Base-by-base conservation (phyloP, 2,888 invertebrate species). In the Macrophya annulata region DNA sequence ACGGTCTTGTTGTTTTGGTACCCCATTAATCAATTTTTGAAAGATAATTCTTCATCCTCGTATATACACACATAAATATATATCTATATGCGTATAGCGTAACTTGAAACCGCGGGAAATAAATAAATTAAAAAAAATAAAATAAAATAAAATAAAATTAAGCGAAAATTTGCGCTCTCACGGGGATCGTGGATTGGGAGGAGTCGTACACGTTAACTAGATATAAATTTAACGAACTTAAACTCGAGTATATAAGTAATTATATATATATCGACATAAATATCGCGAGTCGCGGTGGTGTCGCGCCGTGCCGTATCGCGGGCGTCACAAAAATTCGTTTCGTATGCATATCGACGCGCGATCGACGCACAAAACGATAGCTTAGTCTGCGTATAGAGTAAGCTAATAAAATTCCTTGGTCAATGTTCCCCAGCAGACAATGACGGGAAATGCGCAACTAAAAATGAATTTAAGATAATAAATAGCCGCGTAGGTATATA, bases 381-480 rank as follows among this genome's bases (percentile, higher is more conserved):
- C 86, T 86, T 86, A 68, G 71, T 74, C 43, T 74, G 21, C 5
- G n/a, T 51, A 59, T 65, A 62, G 17, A 15, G 40, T 15, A 17
- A 31, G 81, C 55, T 76, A 48, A 85, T 85, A 31, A 85, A 85
- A 81, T 71, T 86, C 71, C 82, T 76, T 68, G 74, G 72, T 62
- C 68, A 79, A 85, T 68, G 71, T 65, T 62, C 65, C 45, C 45
- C 68, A 51, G 76, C 3, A 85, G 87, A 90, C 90, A 90, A 91
- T 90, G 89, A 87, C 90, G 91, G 91, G 90, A 90, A 91, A 90
- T 88, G 91, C 89, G 90, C 84, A 85, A 86, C 85, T 85, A 81
- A 82, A 76, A 84, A 51, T 81, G n/a, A 65, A 37, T 81, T 43
- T 81, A 51, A 40, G 45, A 81, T 43, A 65, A 81, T 62, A 55